Evolutionary conservation across 2,888 invertebrate species (phyloP).

Genomic region (Pammene fasciana): DNA sequence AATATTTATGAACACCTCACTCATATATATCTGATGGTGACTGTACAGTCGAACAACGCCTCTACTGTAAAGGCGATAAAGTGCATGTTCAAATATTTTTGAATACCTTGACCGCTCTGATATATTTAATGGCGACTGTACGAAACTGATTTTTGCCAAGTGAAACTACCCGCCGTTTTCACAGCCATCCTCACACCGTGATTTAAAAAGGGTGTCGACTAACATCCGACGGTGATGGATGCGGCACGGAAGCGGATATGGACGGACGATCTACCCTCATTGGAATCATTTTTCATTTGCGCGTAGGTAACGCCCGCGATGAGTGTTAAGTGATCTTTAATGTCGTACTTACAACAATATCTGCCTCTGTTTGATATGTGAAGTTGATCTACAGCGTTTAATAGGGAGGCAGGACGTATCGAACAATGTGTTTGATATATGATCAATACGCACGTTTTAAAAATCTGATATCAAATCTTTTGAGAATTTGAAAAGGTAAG

Average conservation of each 20-base stretch:
- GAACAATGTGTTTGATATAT: neutral
- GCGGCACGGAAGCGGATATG: constrained; percentile 33
- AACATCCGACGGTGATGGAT: constrained; percentile 37
- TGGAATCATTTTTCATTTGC: constrained; percentile 31
- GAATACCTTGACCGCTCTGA: too few species aligned
- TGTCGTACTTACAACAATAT: constrained; percentile 29
- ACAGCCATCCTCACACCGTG: constrained; percentile 9
- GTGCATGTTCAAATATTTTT: too few species aligned
- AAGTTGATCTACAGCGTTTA: neutral
- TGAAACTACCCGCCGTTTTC: constrained; percentile 8
- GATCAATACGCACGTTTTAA: too few species aligned
- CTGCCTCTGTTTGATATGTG: constrained; percentile 1
- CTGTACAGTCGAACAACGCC: too few species aligned
- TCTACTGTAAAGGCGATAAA: too few species aligned
- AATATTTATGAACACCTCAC: too few species aligned
- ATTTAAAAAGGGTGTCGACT: constrained; percentile 33
- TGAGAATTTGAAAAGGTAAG: too few species aligned
- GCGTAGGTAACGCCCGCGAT: constrained; percentile 22
- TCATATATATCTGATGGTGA: too few species aligned
- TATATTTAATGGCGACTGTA: too few species aligned
- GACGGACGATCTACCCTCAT: constrained; percentile 30
- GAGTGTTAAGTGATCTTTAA: constrained; percentile 40
- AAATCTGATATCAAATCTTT: too few species aligned
- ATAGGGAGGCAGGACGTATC: neutral
- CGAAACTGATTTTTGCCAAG: neutral